Evolutionary conservation across 2,888 invertebrate species (phyloP).

Genomic region (Gasteruption jaculator): DNA sequence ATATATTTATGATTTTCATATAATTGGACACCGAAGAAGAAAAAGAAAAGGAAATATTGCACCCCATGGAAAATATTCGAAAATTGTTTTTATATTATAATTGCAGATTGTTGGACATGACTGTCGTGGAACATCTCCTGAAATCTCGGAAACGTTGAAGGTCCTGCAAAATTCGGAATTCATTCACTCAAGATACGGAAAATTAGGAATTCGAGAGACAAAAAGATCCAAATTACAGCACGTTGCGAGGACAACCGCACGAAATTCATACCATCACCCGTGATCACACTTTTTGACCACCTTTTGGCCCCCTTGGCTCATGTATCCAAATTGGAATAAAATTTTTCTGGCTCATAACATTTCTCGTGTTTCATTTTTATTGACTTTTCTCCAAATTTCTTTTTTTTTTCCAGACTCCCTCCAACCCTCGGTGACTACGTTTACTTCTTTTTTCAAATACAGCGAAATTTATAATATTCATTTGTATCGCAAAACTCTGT

Average conservation of each 20-base stretch:
- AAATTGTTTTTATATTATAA: conserved; percentile 1
- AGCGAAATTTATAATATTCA: too few relatives aligned
- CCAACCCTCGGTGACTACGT: too few relatives aligned
- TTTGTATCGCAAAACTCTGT: too few relatives aligned
- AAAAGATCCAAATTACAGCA: conserved; percentile 19
- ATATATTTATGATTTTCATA: too few relatives aligned
- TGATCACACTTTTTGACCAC: conserved; percentile 49
- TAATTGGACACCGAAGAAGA: too few relatives aligned
- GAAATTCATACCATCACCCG: conserved; percentile 47
- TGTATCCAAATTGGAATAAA: conserved; percentile 48
- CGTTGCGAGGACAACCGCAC: conserved; percentile 48
- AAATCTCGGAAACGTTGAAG: conserved; percentile 42
- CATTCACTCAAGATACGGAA: conserved; percentile 9
- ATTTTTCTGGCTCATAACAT: conserved; percentile 50
- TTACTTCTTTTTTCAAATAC: too few relatives aligned
- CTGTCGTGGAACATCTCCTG: conserved; percentile 37
- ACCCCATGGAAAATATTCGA: too few relatives aligned
- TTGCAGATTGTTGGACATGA: conserved; percentile 37
- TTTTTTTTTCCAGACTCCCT: too few relatives aligned
- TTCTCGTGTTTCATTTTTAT: conserved; percentile 13
- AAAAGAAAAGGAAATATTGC: too few relatives aligned
- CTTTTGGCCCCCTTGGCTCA: conserved; percentile 47
- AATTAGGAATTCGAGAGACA: conserved; percentile 9
- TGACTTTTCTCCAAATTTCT: background rate
- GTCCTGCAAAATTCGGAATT: too few relatives aligned